Evolutionary conservation across 2,888 invertebrate species (phyloP).

Genomic region (Geotrupes spiniger): DNA sequence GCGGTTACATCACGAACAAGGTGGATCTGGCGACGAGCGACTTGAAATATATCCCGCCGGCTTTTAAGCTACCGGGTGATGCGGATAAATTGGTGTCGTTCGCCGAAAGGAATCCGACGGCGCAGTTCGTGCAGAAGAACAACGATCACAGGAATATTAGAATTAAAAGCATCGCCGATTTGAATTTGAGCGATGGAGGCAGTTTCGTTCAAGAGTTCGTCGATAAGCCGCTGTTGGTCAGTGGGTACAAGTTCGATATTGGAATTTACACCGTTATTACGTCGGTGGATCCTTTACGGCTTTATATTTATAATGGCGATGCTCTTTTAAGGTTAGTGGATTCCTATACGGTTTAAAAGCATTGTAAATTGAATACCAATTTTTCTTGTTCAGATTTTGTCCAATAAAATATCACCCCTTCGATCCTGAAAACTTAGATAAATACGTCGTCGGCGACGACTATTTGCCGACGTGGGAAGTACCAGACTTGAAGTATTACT

Average conservation of each 20-base stretch:
- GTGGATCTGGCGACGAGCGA: constrained; percentile 79
- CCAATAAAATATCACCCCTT: constrained; percentile 88
- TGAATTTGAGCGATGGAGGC: constrained; percentile 67
- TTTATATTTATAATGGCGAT: constrained; percentile 88
- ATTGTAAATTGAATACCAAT: background rate
- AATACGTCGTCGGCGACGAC: constrained; percentile 93
- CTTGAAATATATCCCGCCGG: constrained; percentile 78
- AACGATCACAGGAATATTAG: constrained; percentile 87
- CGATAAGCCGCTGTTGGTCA: constrained; percentile 82
- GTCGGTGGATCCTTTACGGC: constrained; percentile 83
- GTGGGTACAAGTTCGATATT: constrained; percentile 94
- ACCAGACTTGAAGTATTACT: constrained; percentile 69
- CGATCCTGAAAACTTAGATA: constrained; percentile 71
- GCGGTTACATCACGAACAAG: constrained; percentile 91
- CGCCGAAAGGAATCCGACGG: constrained; percentile 62
- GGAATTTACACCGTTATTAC: constrained; percentile 92
- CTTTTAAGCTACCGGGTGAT: constrained; percentile 82
- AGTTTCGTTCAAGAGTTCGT: constrained; percentile 92
- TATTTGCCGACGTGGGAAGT: constrained; percentile 95
- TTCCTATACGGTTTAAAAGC: background rate
- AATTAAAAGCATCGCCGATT: constrained; percentile 66
- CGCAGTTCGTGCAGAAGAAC: constrained; percentile 86
- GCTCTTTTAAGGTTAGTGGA: constrained; percentile 72
- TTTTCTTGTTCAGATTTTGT: constrained; percentile 67
- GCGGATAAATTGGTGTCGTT: constrained; percentile 69